Evolutionary conservation across 2,113 vertebrate genomes (phyloP).

Genomic region (Ramphastos sulfuratus): DNA sequence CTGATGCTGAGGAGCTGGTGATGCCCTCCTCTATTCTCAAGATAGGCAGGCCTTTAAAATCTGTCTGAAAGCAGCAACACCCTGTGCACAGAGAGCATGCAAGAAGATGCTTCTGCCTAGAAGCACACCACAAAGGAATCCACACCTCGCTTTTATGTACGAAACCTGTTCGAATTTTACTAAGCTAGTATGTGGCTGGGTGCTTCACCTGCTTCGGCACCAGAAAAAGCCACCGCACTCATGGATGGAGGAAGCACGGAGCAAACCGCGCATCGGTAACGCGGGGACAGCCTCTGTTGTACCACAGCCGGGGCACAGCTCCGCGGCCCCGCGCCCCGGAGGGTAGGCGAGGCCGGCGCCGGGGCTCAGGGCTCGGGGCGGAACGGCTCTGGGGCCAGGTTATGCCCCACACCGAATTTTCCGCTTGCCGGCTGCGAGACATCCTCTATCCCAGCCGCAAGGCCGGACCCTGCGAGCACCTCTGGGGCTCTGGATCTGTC

Average conservation of each 20-base stretch:
- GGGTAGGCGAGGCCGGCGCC: neutral
- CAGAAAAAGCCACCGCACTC: accelerated
- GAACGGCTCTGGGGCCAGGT: neutral
- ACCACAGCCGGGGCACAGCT: accelerated
- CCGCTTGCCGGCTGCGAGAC: neutral
- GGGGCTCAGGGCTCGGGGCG: accelerated
- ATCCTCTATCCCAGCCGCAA: too few species aligned
- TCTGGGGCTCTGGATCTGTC: neutral
- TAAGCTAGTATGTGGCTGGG: accelerated
- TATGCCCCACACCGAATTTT: too few species aligned
- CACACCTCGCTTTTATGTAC: neutral
- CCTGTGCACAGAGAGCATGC: neutral
- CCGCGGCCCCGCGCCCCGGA: neutral
- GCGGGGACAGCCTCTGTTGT: neutral
- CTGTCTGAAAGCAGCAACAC: neutral
- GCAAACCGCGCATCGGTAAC: accelerated
- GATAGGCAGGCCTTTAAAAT: neutral
- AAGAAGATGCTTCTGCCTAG: neutral
- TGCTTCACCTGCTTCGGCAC: accelerated
- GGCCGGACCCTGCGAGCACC: neutral
- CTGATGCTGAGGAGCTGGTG: neutral
- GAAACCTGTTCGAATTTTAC: accelerated
- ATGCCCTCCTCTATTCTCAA: neutral
- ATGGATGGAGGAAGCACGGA: accelerated
- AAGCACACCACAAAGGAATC: neutral